Percentiles rank a stretch among this genome's conserved stretches.
These are phyloP conservation scores for Bombus difficillimus DNA, from an alignment of 1,140 invertebrate genomes.

Conservation along the genomic window DNA sequence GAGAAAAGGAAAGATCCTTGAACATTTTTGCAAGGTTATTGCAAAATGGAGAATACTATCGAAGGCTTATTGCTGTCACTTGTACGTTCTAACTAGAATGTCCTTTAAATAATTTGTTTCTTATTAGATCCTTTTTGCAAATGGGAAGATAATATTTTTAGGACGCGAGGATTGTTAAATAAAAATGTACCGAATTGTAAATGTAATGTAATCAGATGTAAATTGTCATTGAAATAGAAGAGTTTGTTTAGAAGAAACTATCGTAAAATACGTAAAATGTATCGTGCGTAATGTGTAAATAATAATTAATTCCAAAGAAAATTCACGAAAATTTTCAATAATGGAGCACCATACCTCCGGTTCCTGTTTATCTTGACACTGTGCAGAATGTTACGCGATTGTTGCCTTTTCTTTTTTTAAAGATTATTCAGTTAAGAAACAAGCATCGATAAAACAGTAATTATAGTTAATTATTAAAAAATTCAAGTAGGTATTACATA, in stretches of 20 bases:
- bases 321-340: neutral
- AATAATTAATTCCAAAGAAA: neutral
- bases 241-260: too few species aligned
- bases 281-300: neutral
- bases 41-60: slow-evolving; percentile 1
- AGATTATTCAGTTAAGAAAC: neutral
- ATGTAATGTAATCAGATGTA: too few species aligned
- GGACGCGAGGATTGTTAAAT: neutral
- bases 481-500: too few species aligned
- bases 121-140: neutral
- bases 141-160: neutral
- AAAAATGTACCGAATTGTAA: neutral
- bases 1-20: slow-evolving; percentile 3
- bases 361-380: neutral
- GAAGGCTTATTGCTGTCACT: neutral
- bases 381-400: neutral
- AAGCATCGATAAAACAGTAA: neutral
- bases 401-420: neutral
- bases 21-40: neutral
- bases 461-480: neutral
- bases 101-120: neutral
- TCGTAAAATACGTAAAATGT: neutral
- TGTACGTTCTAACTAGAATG: neutral
- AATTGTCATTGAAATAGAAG: too few species aligned
- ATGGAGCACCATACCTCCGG: neutral